Conservation (phyloP, 2,888 invertebrate species). For the Orthosia gothica region DNA sequence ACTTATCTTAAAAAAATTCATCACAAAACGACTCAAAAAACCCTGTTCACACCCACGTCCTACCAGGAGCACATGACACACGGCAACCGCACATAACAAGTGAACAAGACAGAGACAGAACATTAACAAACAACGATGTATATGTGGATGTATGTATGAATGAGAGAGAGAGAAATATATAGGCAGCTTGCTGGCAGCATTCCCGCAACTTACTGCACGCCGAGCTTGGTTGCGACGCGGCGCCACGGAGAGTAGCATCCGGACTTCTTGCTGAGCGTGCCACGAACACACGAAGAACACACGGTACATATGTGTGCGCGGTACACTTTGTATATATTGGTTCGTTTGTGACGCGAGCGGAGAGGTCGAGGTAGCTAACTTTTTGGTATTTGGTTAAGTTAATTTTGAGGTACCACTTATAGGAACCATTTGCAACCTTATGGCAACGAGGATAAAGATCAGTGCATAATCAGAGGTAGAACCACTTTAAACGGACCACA, state of each 20-base stretch:
- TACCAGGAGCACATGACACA: slow-evolving; percentile 69
- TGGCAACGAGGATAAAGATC: no score
- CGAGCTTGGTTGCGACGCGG: slow-evolving; percentile 98
- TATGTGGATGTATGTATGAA: slow-evolving; percentile 81
- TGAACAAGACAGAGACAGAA: slow-evolving; percentile 69
- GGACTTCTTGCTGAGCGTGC: slow-evolving; percentile 93
- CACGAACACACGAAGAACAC: slow-evolving; percentile 79
- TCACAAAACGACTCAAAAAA: slow-evolving; percentile 27
- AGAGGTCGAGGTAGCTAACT: slow-evolving; percentile 73
- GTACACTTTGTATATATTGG: slow-evolving; percentile 42
- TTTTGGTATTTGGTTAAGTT: no score
- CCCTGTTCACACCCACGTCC: slow-evolving; percentile 56
- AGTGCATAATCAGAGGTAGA: no score
- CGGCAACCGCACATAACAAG: slow-evolving; percentile 69
- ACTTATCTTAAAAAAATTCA: slow-evolving; percentile 1
- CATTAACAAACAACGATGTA: slow-evolving; percentile 80
- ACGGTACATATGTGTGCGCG: slow-evolving; percentile 88
- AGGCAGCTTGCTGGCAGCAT: slow-evolving; percentile 81
- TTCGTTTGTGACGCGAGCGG: slow-evolving; percentile 68
- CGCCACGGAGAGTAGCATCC: slow-evolving; percentile 98
- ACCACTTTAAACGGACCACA: no score
- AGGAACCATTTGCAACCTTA: no score
- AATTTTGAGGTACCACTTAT: no score
- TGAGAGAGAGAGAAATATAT: slow-evolving; percentile 83
- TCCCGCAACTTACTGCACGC: slow-evolving; percentile 97